These are phyloP conservation scores for Drosophila flavopinicola DNA, from an alignment of 2,888 invertebrate species.

Conservation along the genomic window DNA sequence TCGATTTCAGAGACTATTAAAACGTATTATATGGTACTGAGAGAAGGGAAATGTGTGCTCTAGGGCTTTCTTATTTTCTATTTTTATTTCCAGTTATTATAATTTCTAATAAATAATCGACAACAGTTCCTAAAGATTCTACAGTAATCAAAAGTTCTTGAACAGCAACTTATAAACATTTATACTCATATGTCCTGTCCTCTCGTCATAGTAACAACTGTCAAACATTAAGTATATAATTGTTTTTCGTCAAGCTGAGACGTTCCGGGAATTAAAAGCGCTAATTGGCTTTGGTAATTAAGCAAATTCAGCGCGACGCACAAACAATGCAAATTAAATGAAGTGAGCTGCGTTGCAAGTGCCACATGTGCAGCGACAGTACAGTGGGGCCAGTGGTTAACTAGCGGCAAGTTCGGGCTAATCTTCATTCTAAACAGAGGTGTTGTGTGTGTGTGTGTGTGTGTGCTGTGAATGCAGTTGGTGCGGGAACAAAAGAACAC, in stretches of 20 bases:
- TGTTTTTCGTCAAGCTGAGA: slow-evolving; percentile 18
- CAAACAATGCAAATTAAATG: slow-evolving; percentile 15
- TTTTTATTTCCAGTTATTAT: no score
- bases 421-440: no score
- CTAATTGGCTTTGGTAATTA: slow-evolving; percentile 52
- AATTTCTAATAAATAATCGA: background rate
- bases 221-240: slow-evolving; percentile 28
- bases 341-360: slow-evolving; percentile 7
- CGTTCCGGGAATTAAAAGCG: slow-evolving; percentile 14
- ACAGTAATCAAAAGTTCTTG: background rate
- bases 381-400: slow-evolving; percentile 1
- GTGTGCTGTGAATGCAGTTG: slow-evolving; percentile 8
- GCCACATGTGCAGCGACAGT: slow-evolving; percentile 3
- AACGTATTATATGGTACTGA: background rate
- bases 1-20: background rate
- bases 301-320: slow-evolving; percentile 19
- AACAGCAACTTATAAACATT: background rate
- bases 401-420: background rate
- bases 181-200: background rate
- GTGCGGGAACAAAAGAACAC: slow-evolving; percentile 17
- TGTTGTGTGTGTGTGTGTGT: background rate
- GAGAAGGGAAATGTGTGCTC: no score
- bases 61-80: background rate
- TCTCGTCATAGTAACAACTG: slow-evolving; percentile 5
- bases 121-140: no score